phyloP scores from a whole-genome alignment of 2,888 invertebrate genomes.

The Nemurella pictetii region DNA sequence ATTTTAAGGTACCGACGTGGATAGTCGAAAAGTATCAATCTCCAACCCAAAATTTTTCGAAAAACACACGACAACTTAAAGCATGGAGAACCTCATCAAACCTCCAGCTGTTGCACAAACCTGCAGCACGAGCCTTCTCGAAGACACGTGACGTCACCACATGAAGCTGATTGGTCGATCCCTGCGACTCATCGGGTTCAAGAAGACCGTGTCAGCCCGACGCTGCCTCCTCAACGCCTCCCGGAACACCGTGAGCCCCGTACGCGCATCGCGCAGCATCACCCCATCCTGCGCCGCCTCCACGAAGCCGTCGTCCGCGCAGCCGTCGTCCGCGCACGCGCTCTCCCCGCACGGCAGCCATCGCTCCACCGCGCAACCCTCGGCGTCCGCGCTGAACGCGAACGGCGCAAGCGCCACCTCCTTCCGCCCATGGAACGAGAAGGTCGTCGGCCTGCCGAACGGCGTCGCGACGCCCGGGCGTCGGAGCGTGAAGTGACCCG shows the following conservation, averaged over 20 bases:
- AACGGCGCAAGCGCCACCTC: background rate
- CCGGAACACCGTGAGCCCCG: background rate
- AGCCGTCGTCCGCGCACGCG: background rate
- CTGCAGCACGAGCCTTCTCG: no score
- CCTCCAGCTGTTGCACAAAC: no score
- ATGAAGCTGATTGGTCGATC: background rate
- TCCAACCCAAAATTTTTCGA: no score
- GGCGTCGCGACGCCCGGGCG: background rate
- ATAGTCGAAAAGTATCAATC: no score
- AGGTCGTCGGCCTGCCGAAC: conserved; percentile 1
- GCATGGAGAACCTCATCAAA: no score
- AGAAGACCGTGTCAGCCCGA: background rate
- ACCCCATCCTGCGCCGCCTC: background rate
- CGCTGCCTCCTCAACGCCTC: background rate
- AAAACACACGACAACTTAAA: no score
- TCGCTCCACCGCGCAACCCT: background rate
- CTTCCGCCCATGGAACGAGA: background rate
- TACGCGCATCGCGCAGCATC: background rate
- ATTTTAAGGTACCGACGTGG: no score
- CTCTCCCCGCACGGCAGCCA: background rate
- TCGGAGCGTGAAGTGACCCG: background rate
- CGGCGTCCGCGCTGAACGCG: background rate
- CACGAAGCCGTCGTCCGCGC: background rate
- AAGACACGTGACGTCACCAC: no score
- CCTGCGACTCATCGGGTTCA: background rate